Percentiles rank a stretch among this genome's conserved stretches.
These are phyloP conservation scores for Jaculus jaculus DNA, from an alignment of 2,113 vertebrate genomes.

Conservation along the genomic window DNA sequence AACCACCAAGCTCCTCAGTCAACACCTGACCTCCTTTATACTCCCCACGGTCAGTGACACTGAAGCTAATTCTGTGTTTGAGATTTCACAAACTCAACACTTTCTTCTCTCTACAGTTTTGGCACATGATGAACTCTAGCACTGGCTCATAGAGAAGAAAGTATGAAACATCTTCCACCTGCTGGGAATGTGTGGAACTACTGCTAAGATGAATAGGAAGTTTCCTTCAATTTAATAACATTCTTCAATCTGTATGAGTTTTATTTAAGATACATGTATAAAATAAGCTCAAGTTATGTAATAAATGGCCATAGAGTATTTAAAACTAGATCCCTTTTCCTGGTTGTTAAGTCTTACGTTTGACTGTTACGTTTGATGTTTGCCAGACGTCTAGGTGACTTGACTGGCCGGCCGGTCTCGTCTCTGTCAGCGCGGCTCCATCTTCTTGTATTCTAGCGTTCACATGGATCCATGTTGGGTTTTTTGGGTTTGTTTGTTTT, in stretches of 20 bases:
- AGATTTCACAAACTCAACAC: constrained; percentile 17
- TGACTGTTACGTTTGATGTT: not conserved
- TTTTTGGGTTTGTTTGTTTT: too few species aligned
- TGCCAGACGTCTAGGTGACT: not conserved
- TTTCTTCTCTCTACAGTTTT: constrained; percentile 79
- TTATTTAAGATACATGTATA: constrained; percentile 60
- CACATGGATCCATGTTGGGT: too few species aligned
- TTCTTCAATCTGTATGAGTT: constrained; percentile 45
- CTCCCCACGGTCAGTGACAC: not conserved
- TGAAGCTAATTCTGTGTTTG: not conserved
- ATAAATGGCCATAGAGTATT: constrained; percentile 33
- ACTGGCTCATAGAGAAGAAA: not conserved
- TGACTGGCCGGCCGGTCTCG: not conserved
- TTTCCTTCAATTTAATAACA: constrained; percentile 41
- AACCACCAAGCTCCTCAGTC: not conserved
- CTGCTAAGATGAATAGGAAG: constrained; percentile 30
- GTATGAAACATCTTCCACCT: not conserved
- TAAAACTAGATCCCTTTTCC: constrained; percentile 51
- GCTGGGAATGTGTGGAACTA: not conserved
- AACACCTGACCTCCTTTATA: not conserved
- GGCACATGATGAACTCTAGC: constrained; percentile 94
- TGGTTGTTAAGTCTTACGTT: not conserved
- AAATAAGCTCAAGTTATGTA: constrained; percentile 49
- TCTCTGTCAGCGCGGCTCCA: not conserved
- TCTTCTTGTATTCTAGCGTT: not conserved